Evolutionary conservation across 92 coral and sea anemone species (phyloP).

Genomic region (Zoanthus sociatus): DNA sequence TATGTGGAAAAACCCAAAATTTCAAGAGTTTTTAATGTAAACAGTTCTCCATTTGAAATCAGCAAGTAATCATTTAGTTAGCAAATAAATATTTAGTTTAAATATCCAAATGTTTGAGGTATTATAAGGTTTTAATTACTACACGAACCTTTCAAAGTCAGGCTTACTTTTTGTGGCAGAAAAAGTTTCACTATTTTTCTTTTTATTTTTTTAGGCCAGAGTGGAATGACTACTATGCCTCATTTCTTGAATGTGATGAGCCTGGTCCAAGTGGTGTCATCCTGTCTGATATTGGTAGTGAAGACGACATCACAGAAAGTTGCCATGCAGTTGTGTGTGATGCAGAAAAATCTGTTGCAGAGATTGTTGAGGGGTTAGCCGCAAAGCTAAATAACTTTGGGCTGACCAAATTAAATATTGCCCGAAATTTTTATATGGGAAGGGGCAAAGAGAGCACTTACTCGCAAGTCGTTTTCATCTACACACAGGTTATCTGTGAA

Average conservation of each 20-base stretch:
- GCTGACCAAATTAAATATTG: conserved; percentile 24
- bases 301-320: conserved; percentile 8
- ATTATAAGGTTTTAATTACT: too few species aligned
- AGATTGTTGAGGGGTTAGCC: conserved; percentile 12
- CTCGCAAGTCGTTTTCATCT: conserved; percentile 19
- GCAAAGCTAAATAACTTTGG: neutral
- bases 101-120: too few species aligned
- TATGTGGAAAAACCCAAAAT: conserved; percentile 17
- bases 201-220: neutral
- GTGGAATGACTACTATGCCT: conserved; percentile 5
- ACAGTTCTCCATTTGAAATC: too few species aligned
- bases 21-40: neutral
- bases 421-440: conserved; percentile 22
- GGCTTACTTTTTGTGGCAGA: neutral
- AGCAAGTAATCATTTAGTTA: too few species aligned
- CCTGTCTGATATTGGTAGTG: neutral
- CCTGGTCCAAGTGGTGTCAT: conserved; percentile 1
- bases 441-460: conserved; percentile 26
- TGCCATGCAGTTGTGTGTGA: conserved; percentile 7
- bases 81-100: too few species aligned
- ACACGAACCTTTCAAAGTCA: neutral
- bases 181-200: neutral
- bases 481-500: conserved; percentile 14
- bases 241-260: neutral
- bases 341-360: conserved; percentile 2